Percentiles rank a stretch among this genome's conserved stretches.
Conservation (phyloP, 2,113 vertebrate genomes). For the Barnardius zonarius region DNA sequence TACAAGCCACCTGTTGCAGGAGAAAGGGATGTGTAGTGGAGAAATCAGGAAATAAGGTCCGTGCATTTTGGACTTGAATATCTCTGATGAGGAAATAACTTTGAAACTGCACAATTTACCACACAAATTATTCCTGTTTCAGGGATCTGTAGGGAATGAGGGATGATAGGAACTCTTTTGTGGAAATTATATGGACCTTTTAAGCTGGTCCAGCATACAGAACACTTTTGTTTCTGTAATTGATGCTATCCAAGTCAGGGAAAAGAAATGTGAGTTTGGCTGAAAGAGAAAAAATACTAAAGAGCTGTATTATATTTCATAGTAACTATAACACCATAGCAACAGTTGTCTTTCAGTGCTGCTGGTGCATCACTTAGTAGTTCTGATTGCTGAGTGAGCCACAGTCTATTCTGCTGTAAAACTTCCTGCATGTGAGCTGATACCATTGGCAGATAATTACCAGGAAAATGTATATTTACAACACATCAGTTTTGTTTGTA, state of each 20-base stretch:
- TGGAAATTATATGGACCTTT: not conserved
- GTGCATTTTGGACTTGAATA: not conserved
- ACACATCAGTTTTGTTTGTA: not conserved
- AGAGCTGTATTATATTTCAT: constrained; percentile 18
- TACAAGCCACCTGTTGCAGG: not conserved
- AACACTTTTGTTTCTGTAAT: not conserved
- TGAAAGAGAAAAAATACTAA: not conserved
- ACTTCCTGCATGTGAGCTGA: not conserved
- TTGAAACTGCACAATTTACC: not conserved
- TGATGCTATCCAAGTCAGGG: not conserved
- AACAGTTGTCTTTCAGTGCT: constrained; percentile 19
- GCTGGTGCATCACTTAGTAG: not conserved
- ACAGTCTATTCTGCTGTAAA: not conserved
- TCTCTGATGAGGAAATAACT: constrained; percentile 4
- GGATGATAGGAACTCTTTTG: not conserved
- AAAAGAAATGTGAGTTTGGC: constrained; percentile 1
- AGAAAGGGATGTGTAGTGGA: not conserved
- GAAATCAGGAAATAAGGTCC: not conserved
- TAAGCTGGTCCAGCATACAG: not conserved
- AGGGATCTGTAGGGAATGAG: not conserved
- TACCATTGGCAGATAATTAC: not conserved
- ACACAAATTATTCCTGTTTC: not conserved
- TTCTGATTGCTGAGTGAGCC: not conserved
- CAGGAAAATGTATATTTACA: not conserved
- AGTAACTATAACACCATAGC: constrained; percentile 23